Evolutionary conservation across 2,888 invertebrate species (phyloP).

Genomic region (Poecilus cupreus): DNA sequence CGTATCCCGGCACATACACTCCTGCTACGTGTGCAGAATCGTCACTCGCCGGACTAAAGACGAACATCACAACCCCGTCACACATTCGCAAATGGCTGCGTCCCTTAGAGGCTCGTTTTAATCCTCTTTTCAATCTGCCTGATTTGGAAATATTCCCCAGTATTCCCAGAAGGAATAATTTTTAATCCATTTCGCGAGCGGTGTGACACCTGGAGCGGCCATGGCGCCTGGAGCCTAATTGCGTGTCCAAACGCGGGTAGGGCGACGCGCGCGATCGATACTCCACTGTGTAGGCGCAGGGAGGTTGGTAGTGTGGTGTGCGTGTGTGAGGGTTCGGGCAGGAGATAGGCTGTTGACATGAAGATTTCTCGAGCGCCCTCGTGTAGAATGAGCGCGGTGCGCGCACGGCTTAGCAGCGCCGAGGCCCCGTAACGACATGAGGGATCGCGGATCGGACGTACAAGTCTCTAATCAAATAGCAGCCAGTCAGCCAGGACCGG

Average conservation of each 20-base stretch:
- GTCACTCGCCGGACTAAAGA: constrained; percentile 15
- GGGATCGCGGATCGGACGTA: constrained; percentile 68
- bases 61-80: neutral
- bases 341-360: constrained; percentile 52
- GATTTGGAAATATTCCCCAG: constrained; percentile 24
- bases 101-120: neutral
- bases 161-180: constrained; percentile 49
- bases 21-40: constrained; percentile 39
- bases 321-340: neutral
- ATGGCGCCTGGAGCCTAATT: constrained; percentile 1
- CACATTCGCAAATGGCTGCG: neutral
- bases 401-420: constrained; percentile 64
- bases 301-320: neutral
- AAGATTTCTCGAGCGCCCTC: constrained; percentile 52
- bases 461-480: constrained; percentile 70
- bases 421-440: constrained; percentile 68
- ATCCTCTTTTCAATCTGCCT: constrained; percentile 23
- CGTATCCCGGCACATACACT: constrained; percentile 38
- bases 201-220: neutral
- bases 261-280: constrained; percentile 14
- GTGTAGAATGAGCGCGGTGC: constrained; percentile 57
- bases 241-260: constrained; percentile 1
- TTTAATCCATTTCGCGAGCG: constrained; percentile 58
- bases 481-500: constrained; percentile 52
- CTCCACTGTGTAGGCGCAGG: neutral